Evolutionary conservation across 2,888 invertebrate species (phyloP), one percentile per base, ranked within the genome.

Genomic region (Conomelus anceps): DNA sequence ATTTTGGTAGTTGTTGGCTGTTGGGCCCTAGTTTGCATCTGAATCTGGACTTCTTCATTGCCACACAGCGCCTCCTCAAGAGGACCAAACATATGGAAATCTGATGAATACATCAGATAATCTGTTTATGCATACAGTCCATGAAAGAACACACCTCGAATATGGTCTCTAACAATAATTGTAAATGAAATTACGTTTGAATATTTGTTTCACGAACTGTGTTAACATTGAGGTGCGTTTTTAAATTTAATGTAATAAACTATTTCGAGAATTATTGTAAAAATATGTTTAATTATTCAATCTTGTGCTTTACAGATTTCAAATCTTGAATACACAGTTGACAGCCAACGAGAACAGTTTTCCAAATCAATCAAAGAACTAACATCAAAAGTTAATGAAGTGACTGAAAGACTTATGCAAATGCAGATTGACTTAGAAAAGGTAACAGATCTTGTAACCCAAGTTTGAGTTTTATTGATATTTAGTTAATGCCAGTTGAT

Each of bases 341-440:
- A 95, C 92, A 94, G 94, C 92, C 95, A 95, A 93, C 94, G 94
- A 91, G 93, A 94, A 84, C 93, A 93, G 91, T 94, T 95, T 93
- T 95, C 94, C 91, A 94, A 94, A 41, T 95, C 95, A 90, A 95
- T 97, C 89, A 96, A 96, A 90, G 96, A 96, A 87, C 93, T 97
- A 91, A 94, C 94, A 90, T 94, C 93, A 63, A 95, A 95, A 92
- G 93, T 97, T 89, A 94, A 95, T 88, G 93, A 94, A 88, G 96
- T 96, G 93, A 94, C 94, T 0, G 96, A 96, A 90, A 95, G 95
- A 92, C 94, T 96, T 84, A 94, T 94, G 91, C 93, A 95, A 90
- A 92, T 97, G 91, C 96, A 96, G 91, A 94, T 94, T 85, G 95
- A 96, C 93, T 93, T 96, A 89, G 96, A 96, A 91, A 96, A 96